Evolutionary conservation across 2,797 vertebrate species (phyloP).

Genomic region (Myotis planiceps): DNA sequence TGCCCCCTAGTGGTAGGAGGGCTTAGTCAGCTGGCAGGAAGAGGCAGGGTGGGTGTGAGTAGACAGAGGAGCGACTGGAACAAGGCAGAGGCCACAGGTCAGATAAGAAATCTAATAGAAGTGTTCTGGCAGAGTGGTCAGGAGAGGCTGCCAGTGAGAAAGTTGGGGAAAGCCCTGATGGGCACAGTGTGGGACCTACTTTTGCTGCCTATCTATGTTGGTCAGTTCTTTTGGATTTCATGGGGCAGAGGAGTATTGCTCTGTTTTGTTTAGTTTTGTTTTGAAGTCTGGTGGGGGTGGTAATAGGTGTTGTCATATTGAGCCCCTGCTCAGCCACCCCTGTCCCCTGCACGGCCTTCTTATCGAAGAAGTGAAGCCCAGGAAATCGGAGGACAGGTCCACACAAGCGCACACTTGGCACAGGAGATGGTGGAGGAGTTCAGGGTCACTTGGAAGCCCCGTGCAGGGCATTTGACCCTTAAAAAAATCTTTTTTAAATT

Average conservation of each 20-base stretch:
- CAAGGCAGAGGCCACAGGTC: not conserved
- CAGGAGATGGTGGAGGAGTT: not conserved
- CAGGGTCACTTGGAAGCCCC: not conserved
- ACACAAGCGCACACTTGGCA: not conserved
- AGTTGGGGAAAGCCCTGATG: not conserved
- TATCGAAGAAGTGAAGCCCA: not conserved
- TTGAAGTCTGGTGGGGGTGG: not conserved
- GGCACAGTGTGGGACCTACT: not conserved
- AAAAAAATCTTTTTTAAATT: too few relatives aligned
- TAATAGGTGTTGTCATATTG: not conserved
- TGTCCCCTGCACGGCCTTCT: not conserved
- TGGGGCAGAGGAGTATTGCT: not conserved
- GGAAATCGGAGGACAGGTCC: not conserved
- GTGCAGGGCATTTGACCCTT: not conserved
- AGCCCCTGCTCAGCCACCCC: not conserved
- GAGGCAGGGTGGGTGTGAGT: not conserved
- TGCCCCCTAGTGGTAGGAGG: constrained; percentile 73
- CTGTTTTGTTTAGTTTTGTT: not conserved
- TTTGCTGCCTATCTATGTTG: not conserved
- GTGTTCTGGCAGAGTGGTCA: not conserved
- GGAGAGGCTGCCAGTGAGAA: not conserved
- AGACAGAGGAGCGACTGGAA: not conserved
- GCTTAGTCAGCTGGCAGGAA: not conserved
- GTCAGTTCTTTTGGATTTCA: not conserved
- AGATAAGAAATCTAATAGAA: not conserved